Evolutionary conservation across 2,888 invertebrate genomes (phyloP).

Genomic region (Phortica okadai): DNA sequence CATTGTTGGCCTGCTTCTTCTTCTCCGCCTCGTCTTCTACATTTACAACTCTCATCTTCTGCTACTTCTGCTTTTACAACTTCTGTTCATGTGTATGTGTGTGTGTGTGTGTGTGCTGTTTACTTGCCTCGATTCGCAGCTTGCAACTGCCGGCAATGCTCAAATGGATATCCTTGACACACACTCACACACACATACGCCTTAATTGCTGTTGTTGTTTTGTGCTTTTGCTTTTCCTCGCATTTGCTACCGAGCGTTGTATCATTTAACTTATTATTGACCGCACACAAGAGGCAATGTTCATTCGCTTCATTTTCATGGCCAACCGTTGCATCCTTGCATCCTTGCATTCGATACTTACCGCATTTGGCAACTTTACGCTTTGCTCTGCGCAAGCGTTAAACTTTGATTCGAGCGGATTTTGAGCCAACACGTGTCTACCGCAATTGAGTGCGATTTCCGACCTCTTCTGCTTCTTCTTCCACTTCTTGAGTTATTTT

Average conservation of each 20-base stretch:
- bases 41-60: background rate
- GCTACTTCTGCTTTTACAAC: background rate
- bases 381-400: conserved; percentile 3
- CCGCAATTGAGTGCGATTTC: background rate
- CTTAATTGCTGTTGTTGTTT: background rate
- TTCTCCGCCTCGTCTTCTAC: background rate
- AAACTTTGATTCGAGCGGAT: background rate
- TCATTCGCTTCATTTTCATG: background rate
- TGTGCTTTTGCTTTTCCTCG: background rate
- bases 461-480: background rate
- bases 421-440: background rate
- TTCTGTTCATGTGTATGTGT: background rate
- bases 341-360: background rate
- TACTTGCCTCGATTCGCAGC: too few species aligned
- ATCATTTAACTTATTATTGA: conserved; percentile 11
- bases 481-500: background rate
- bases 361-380: conserved; percentile 3
- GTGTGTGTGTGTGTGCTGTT: background rate
- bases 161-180: background rate
- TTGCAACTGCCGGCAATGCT: background rate
- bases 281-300: background rate
- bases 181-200: background rate
- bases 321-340: background rate
- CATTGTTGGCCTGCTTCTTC: background rate
- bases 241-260: background rate